Evolutionary conservation across 2,888 invertebrate genomes (phyloP).

Genomic region (Electrophaes corylata): DNA sequence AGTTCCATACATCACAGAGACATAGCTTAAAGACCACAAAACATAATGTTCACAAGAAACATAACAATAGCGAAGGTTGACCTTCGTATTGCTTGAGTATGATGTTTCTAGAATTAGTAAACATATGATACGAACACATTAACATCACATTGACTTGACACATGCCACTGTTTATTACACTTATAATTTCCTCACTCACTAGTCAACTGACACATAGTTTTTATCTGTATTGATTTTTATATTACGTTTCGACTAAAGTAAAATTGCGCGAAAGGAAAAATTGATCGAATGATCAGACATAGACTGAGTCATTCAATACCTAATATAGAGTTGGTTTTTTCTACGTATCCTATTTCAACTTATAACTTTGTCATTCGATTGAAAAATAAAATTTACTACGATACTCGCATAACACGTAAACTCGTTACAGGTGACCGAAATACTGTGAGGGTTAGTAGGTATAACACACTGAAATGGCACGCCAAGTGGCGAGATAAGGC

Average conservation of each 20-base stretch:
- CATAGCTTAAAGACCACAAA: slow-evolving; percentile 31
- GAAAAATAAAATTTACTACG: not conserved
- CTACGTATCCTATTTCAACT: slow-evolving; percentile 19
- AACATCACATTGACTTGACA: slow-evolving; percentile 40
- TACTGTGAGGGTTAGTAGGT: slow-evolving; percentile 62
- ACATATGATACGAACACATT: slow-evolving; percentile 38
- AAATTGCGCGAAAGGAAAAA: slow-evolving; percentile 42
- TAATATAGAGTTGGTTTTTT: slow-evolving; percentile 38
- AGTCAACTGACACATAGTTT: slow-evolving; percentile 26
- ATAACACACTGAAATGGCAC: slow-evolving; percentile 70
- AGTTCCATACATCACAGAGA: slow-evolving; percentile 48
- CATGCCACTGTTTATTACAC: slow-evolving; percentile 31
- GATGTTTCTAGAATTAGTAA: slow-evolving; percentile 54
- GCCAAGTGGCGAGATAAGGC: slow-evolving; percentile 76
- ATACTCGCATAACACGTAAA: slow-evolving; percentile 47
- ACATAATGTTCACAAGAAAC: slow-evolving; percentile 31
- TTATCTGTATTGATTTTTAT: slow-evolving; percentile 33
- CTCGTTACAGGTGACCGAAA: slow-evolving; percentile 60
- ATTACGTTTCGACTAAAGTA: slow-evolving; percentile 31
- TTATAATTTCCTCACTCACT: slow-evolving; percentile 41
- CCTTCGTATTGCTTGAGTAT: slow-evolving; percentile 62
- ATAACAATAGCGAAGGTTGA: slow-evolving; percentile 63
- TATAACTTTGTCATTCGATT: slow-evolving; percentile 49
- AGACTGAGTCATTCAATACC: slow-evolving; percentile 50
- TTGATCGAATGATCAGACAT: slow-evolving; percentile 34